phyloP scores from a whole-genome alignment of 2,888 invertebrate species.

The Calameuta pallipes region DNA sequence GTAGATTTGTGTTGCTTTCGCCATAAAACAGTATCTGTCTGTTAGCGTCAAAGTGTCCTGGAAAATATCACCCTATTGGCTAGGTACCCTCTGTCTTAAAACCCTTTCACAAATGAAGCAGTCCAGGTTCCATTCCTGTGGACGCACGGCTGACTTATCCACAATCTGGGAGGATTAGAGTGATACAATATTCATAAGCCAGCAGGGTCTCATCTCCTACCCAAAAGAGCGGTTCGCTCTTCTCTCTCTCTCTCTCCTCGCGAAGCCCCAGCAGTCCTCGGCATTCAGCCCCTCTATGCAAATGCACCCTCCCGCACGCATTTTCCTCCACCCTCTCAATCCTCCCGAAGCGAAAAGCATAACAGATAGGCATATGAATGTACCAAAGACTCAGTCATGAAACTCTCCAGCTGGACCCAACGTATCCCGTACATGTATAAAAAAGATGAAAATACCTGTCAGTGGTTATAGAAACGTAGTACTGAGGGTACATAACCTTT shows the following conservation, averaged over 20 bases:
- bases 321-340: constrained; percentile 31
- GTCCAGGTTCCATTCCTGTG: constrained; percentile 24
- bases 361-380: constrained; percentile 20
- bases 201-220: constrained; percentile 34
- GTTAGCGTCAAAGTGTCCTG: neutral
- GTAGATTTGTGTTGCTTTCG: neutral
- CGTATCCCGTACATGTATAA: neutral
- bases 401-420: no score
- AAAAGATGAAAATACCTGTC: neutral
- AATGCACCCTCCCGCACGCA: constrained; percentile 42
- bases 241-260: constrained; percentile 23
- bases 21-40: neutral
- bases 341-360: constrained; percentile 32
- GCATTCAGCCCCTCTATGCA: constrained; percentile 45
- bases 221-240: constrained; percentile 5
- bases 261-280: constrained; percentile 15
- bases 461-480: neutral
- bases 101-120: constrained; percentile 6
- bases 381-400: neutral
- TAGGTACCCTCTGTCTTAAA: neutral
- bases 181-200: constrained; percentile 63
- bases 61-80: neutral
- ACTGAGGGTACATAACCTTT: neutral
- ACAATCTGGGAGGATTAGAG: constrained; percentile 60
- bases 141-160: constrained; percentile 54